These are phyloP conservation scores for Sipha maydis DNA, from an alignment of 2,888 invertebrate species.

Conservation along the genomic window DNA sequence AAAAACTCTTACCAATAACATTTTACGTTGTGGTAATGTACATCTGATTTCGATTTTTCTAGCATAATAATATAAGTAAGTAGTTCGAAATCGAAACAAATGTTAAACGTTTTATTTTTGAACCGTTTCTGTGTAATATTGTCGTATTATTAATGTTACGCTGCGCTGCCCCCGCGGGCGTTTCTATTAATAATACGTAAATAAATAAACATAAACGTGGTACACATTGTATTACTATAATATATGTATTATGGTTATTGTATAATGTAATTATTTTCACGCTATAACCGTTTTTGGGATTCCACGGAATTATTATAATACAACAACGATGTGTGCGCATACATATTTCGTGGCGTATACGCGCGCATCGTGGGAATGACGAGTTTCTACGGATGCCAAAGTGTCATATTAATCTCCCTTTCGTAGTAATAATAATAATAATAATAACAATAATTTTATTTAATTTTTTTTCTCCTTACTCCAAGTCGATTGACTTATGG, in stretches of 20 bases:
- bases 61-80: no score
- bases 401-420: constrained; percentile 62
- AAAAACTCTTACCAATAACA: no score
- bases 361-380: constrained; percentile 58
- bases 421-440: constrained; percentile 52
- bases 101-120: no score
- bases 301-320: constrained; percentile 43
- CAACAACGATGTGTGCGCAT: neutral
- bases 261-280: constrained; percentile 42
- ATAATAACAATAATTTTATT: constrained; percentile 61
- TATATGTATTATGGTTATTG: neutral
- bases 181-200: no score
- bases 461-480: constrained; percentile 27
- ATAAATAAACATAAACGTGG: no score
- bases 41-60: no score
- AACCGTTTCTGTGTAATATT: no score
- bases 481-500: constrained; percentile 56
- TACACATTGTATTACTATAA: neutral
- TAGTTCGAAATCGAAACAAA: no score
- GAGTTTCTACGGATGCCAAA: constrained; percentile 59
- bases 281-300: constrained; percentile 38
- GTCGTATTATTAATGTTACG: no score
- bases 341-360: constrained; percentile 33
- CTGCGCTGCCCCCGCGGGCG: no score
- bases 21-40: no score